Evolutionary conservation across 2,113 vertebrate species (phyloP).

Genomic region (Nycticryphes semicollaris): DNA sequence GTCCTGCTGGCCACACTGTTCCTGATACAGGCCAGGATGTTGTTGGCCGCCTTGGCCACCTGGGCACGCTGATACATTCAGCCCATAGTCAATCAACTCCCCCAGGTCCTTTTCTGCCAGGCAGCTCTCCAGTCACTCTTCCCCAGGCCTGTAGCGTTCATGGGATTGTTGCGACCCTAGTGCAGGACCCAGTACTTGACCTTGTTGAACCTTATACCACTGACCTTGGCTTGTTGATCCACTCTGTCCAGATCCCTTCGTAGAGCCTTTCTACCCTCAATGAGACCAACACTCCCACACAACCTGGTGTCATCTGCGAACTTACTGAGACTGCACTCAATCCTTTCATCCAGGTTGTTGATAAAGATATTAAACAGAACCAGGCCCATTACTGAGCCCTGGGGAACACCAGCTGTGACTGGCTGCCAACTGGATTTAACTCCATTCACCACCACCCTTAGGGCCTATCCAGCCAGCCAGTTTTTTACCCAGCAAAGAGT

Average conservation of each 20-base stretch:
- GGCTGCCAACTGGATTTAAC: neutral
- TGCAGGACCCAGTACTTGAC: neutral
- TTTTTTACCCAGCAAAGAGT: neutral
- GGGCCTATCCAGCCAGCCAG: neutral
- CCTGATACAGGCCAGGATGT: neutral
- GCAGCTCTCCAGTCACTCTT: neutral
- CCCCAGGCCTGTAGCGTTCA: neutral
- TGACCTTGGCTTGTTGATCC: neutral
- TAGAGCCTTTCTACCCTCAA: neutral
- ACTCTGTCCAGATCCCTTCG: neutral
- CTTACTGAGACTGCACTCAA: neutral
- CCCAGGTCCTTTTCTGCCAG: neutral
- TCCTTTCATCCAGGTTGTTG: neutral
- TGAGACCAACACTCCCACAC: neutral
- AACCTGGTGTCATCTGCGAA: neutral
- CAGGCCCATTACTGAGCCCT: neutral
- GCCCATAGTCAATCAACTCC: neutral
- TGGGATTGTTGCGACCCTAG: neutral
- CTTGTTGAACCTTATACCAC: neutral
- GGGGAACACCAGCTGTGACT: neutral
- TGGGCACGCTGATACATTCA: neutral
- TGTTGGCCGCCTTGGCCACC: neutral
- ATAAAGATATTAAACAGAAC: neutral
- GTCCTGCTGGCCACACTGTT: neutral
- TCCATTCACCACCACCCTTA: neutral